phyloP scores from a whole-genome alignment of 2,113 vertebrate species.

The Glareola pratincola region DNA sequence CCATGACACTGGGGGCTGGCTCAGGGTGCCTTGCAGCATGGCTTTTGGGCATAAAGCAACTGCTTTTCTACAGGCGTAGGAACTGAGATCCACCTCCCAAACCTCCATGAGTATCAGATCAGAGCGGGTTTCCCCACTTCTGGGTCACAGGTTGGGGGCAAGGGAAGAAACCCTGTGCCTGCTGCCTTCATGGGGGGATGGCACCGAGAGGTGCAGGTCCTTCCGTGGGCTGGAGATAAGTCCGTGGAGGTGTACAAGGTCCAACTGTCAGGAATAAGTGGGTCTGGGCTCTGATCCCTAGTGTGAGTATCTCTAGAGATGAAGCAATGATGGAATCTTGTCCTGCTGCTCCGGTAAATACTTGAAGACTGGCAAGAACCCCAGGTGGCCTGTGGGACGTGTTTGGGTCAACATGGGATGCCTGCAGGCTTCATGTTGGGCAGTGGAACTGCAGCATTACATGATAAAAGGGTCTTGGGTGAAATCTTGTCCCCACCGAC shows the following conservation, averaged over 20 bases:
- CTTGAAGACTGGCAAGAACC: neutral
- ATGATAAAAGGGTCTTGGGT: neutral
- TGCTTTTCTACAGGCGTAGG: neutral
- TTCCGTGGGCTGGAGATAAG: neutral
- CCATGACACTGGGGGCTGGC: neutral
- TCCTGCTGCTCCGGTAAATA: neutral
- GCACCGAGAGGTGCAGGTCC: neutral
- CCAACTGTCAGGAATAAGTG: neutral
- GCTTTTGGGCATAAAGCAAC: neutral
- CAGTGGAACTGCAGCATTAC: neutral
- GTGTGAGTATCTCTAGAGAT: neutral
- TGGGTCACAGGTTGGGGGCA: neutral
- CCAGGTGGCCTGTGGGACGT: neutral
- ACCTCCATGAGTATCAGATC: neutral
- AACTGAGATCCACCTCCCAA: neutral
- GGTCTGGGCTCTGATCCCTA: neutral
- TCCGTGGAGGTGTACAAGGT: neutral
- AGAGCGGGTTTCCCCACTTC: neutral
- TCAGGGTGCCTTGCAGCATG: neutral
- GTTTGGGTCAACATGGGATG: neutral
- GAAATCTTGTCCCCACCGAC: neutral
- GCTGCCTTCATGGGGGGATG: neutral
- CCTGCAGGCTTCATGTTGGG: neutral
- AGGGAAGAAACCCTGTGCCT: neutral
- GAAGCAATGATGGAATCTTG: neutral